These are phyloP conservation scores for Resseliella maxima DNA, from an alignment of 2,888 invertebrate genomes.

Conservation along the genomic window DNA sequence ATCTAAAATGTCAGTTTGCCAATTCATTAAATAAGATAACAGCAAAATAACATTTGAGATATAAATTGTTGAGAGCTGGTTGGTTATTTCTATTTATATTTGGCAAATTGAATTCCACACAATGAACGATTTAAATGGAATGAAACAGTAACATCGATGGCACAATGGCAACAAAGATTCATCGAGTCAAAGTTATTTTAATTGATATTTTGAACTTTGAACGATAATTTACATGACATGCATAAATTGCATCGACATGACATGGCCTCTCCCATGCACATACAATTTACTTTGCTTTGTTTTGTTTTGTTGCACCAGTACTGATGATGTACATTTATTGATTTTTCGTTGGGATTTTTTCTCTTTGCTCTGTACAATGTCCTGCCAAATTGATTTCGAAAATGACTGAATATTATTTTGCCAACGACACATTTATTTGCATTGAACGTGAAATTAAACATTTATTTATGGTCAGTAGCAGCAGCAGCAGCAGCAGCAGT, in stretches of 20 bases:
- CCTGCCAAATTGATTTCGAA: not conserved
- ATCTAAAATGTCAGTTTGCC: not conserved
- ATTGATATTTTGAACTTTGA: slow-evolving; percentile 40
- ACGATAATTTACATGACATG: not conserved
- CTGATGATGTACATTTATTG: too few species aligned
- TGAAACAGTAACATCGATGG: too few species aligned
- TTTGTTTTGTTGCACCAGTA: too few species aligned
- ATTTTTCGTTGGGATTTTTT: too few species aligned
- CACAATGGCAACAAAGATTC: not conserved
- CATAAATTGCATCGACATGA: not conserved
- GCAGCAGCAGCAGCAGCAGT: not conserved
- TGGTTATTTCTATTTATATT: not conserved
- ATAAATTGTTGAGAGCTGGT: not conserved
- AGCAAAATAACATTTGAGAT: slow-evolving; percentile 4
- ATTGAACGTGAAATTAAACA: not conserved
- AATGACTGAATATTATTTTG: not conserved
- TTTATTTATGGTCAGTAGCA: slow-evolving; percentile 5
- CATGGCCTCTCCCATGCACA: not conserved
- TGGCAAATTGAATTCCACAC: not conserved
- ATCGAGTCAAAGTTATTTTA: slow-evolving; percentile 14
- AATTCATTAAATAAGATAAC: slow-evolving; percentile 46
- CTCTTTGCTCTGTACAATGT: too few species aligned
- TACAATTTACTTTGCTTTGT: not conserved
- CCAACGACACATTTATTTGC: not conserved
- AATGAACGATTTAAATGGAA: too few species aligned